These are phyloP conservation scores for Drymonia ruficornis DNA, from an alignment of 2,888 invertebrate genomes.

Conservation along the genomic window DNA sequence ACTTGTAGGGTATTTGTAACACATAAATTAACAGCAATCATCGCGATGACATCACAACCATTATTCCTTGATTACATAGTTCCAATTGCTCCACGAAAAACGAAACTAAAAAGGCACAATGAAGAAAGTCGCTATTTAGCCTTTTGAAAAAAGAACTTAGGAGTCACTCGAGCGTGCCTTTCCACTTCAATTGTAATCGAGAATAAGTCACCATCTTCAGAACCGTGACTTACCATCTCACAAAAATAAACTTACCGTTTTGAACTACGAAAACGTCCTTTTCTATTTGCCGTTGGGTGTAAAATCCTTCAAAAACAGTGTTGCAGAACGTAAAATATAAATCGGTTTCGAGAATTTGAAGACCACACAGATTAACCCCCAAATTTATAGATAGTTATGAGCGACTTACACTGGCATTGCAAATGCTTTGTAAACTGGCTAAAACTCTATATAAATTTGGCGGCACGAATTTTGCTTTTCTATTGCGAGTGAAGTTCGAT, in stretches of 20 bases:
- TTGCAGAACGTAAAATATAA: slow-evolving; percentile 8
- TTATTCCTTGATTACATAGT: slow-evolving; percentile 36
- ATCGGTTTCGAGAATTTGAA: slow-evolving; percentile 7
- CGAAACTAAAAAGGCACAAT: slow-evolving; percentile 24
- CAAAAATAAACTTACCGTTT: slow-evolving; percentile 31
- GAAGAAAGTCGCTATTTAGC: slow-evolving; percentile 20
- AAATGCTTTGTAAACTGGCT: too few relatives aligned
- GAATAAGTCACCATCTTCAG: slow-evolving; percentile 44
- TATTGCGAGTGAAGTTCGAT: slow-evolving; percentile 5
- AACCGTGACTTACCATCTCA: slow-evolving; percentile 67
- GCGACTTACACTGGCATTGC: too few relatives aligned
- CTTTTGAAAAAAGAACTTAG: slow-evolving; percentile 20
- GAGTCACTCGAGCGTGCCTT: slow-evolving; percentile 63
- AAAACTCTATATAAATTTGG: too few relatives aligned
- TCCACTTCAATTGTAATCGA: slow-evolving; percentile 60
- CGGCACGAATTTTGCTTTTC: slow-evolving; percentile 55
- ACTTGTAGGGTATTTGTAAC: not conserved
- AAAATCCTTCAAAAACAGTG: slow-evolving; percentile 5
- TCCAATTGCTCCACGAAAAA: slow-evolving; percentile 25
- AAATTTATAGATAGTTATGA: too few relatives aligned
- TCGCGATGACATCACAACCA: slow-evolving; percentile 28
- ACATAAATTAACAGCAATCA: not conserved
- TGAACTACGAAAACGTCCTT: slow-evolving; percentile 10
- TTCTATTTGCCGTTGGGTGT: slow-evolving; percentile 9
- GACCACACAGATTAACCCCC: slow-evolving; percentile 40